Percentiles rank a stretch among this genome's conserved stretches.
phyloP scores from a whole-genome alignment of 2,797 vertebrate genomes.

The Capromys pilorides region DNA sequence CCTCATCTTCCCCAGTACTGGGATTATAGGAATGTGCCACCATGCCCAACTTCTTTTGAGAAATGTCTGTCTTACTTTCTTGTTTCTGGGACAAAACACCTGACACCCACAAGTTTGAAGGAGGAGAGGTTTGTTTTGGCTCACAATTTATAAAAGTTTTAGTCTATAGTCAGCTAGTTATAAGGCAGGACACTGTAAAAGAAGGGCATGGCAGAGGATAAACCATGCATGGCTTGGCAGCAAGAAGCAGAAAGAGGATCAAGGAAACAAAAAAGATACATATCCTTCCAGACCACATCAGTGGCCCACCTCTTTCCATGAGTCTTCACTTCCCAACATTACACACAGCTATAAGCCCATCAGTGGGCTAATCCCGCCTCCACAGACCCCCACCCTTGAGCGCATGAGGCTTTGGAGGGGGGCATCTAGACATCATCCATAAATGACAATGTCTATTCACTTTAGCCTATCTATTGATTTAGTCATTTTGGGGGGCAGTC shows the following conservation, averaged over 20 bases:
- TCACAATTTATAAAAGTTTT: neutral
- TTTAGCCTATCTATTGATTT: neutral
- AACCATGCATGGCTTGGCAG: neutral
- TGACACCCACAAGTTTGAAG: neutral
- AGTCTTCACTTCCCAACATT: neutral
- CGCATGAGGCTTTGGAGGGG: neutral
- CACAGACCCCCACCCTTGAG: neutral
- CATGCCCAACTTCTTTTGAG: neutral
- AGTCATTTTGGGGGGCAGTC: neutral
- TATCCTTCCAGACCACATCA: neutral
- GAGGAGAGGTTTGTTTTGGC: neutral
- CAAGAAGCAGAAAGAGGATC: neutral
- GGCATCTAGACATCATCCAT: neutral
- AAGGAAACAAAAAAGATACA: neutral
- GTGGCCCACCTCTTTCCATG: neutral
- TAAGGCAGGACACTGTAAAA: neutral
- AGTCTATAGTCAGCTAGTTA: neutral
- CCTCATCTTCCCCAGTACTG: neutral
- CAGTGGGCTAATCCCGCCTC: neutral
- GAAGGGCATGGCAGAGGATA: neutral
- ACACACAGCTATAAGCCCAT: neutral
- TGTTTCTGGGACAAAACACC: neutral
- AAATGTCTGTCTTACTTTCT: neutral
- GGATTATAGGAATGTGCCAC: neutral
- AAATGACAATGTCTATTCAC: neutral